Base-by-base conservation (phyloP, 2,888 invertebrate species). In the Cancer borealis region DNA sequence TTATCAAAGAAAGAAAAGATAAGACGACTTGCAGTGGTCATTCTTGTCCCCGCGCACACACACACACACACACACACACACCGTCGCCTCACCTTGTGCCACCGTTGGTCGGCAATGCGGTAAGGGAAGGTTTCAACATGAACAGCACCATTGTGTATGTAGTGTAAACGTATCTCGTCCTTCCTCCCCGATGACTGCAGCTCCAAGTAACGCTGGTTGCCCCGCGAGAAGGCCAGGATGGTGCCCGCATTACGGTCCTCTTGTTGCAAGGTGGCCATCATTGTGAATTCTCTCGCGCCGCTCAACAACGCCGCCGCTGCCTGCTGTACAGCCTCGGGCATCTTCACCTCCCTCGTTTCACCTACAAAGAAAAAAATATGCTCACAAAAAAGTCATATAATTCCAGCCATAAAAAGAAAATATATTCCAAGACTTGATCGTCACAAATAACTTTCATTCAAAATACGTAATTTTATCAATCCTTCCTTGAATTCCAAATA, bases 151-250 rank as follows among this genome's bases (percentile, higher is more conserved):
- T 97, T 97, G 96, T 97, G 97, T 54, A 95, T 95, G 97, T 98
- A 98, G 97, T 98, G 98, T 96, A 98, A 97, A 96, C 98, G 97
- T 96, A 98, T 97, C 97, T 98, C 98, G 97, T 98, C 98, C 96
- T 98, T 98, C 96, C 98, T 97, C 96, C 98, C 98, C 97, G 98
- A 98, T 96, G 98, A 98, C 97, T 98, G 98, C 97, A 99, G 97
- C 97, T 99, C 98, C 97, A 98, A 97, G 97, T 98, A 98, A 97
- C 98, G 98, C 97, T 96, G 96, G 96, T 96, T 96, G 96, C 93
- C 95, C 39, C 95, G 90, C 17, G 96, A 96, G 97, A 98, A 98
- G 96, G 98, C 98, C 96, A 98, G 97, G 96, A 98, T 98, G 96
- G 98, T 98, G 96, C 98, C 98, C 96, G 98, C 98, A 97, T 98